Percentiles rank a stretch among this genome's conserved stretches.
These are phyloP conservation scores for Embidobia sp. DNA, from an alignment of 2,888 invertebrate genomes.

Conservation along the genomic window DNA sequence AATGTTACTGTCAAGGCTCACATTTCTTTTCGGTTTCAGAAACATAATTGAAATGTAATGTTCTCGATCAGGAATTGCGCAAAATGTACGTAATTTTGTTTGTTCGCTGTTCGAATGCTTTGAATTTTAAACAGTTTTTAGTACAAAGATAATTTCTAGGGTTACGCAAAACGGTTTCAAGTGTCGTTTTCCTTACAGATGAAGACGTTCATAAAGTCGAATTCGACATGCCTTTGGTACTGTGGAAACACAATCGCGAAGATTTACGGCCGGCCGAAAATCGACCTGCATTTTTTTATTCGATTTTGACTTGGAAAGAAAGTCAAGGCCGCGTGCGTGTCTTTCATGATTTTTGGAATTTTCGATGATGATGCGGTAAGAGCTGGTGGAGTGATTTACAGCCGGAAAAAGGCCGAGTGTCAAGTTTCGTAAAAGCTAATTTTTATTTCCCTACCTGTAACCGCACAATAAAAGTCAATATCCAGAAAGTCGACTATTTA, in stretches of 20 bases:
- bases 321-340: slow-evolving; percentile 37
- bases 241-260: slow-evolving; percentile 9
- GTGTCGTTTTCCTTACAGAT: slow-evolving; percentile 20
- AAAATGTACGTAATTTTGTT: no score
- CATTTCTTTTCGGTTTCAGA: no score
- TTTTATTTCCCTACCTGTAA: slow-evolving; percentile 38
- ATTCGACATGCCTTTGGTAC: slow-evolving; percentile 45
- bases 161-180: slow-evolving; percentile 26
- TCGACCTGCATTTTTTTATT: slow-evolving; percentile 47
- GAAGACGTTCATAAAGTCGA: slow-evolving; percentile 27
- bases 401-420: slow-evolving; percentile 27
- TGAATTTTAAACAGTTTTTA: neutral
- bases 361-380: slow-evolving; percentile 54
- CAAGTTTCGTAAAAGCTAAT: slow-evolving; percentile 29
- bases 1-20: no score
- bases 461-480: slow-evolving; percentile 32
- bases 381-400: slow-evolving; percentile 42
- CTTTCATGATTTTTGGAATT: slow-evolving; percentile 27
- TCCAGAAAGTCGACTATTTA: neutral
- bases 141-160: no score
- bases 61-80: no score
- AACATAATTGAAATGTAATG: no score
- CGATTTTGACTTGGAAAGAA: slow-evolving; percentile 31
- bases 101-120: no score
- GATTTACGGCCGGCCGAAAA: slow-evolving; percentile 48